phyloP scores from a whole-genome alignment of 2,888 invertebrate species.

The Synanthedon tipuliformis region DNA sequence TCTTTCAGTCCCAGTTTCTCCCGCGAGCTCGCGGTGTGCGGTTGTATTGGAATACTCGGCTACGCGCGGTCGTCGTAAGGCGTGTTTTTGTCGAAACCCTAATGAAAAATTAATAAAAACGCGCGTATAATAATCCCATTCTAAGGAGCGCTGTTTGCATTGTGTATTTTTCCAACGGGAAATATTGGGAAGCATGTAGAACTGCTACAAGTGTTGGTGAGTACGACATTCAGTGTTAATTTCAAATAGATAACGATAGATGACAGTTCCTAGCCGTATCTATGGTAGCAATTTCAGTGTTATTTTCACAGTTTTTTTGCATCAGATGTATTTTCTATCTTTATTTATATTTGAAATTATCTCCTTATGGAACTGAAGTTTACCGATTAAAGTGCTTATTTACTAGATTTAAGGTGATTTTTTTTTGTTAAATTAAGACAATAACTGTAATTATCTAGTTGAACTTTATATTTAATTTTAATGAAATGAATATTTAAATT shows the following conservation, averaged over 20 bases:
- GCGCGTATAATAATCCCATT: slow-evolving; percentile 26
- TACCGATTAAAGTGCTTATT: no score
- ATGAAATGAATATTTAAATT: no score
- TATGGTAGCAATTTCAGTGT: neutral
- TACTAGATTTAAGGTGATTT: no score
- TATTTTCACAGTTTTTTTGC: neutral
- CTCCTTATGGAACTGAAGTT: no score
- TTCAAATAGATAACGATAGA: slow-evolving; percentile 33
- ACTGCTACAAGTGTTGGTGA: slow-evolving; percentile 27
- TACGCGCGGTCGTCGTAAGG: slow-evolving; percentile 22
- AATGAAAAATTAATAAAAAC: slow-evolving; percentile 54
- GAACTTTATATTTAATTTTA: no score
- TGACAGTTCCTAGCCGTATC: slow-evolving; percentile 12
- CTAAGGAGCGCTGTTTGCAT: slow-evolving; percentile 18
- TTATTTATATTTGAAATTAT: no score
- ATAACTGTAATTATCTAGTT: no score
- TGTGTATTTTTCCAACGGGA: slow-evolving; percentile 31
- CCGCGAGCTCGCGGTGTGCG: slow-evolving; percentile 28
- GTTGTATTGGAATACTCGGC: neutral
- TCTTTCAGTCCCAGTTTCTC: slow-evolving; percentile 44
- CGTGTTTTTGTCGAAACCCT: slow-evolving; percentile 49
- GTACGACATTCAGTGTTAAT: slow-evolving; percentile 34
- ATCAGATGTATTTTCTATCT: neutral
- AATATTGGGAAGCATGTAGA: slow-evolving; percentile 31
- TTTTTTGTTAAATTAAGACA: no score